Conservation (phyloP, 2,797 vertebrate genomes). For the Liasis olivaceus region DNA sequence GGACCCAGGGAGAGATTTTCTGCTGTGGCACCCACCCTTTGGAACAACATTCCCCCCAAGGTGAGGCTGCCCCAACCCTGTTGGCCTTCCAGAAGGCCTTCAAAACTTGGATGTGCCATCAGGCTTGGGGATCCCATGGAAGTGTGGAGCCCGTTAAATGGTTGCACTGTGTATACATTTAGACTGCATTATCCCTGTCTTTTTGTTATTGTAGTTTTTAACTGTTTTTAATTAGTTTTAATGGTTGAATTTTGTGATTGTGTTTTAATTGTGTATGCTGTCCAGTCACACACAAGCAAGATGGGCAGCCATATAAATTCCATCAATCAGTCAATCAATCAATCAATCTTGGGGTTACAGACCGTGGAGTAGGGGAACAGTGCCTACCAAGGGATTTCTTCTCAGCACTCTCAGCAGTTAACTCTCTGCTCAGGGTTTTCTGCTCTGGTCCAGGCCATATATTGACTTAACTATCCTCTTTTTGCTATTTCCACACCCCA, state of each 20-base stretch:
- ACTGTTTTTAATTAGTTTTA: too few species aligned
- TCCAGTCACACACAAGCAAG: neutral
- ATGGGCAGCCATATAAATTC: neutral
- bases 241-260: neutral
- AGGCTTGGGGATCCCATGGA: too few species aligned
- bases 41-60: too few species aligned
- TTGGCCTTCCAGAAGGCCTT: too few species aligned
- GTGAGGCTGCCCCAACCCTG: too few species aligned
- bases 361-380: too few species aligned
- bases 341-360: neutral
- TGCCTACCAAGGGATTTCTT: too few species aligned
- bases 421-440: neutral
- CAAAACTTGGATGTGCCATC: too few species aligned
- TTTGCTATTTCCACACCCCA: conserved; percentile 50
- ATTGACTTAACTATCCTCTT: neutral
- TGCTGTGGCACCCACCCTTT: neutral
- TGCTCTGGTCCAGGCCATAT: neutral
- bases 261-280: neutral
- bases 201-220: too few species aligned
- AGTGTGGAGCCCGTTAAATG: too few species aligned
- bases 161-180: too few species aligned
- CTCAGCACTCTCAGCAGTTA: neutral
- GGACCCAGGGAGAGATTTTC: neutral
- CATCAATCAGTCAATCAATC: neutral
- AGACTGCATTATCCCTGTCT: too few species aligned